Percentiles rank a stretch among this genome's conserved stretches.
Evolutionary conservation across 2,113 vertebrate species (phyloP).

Genomic region (Trinectes maculatus): DNA sequence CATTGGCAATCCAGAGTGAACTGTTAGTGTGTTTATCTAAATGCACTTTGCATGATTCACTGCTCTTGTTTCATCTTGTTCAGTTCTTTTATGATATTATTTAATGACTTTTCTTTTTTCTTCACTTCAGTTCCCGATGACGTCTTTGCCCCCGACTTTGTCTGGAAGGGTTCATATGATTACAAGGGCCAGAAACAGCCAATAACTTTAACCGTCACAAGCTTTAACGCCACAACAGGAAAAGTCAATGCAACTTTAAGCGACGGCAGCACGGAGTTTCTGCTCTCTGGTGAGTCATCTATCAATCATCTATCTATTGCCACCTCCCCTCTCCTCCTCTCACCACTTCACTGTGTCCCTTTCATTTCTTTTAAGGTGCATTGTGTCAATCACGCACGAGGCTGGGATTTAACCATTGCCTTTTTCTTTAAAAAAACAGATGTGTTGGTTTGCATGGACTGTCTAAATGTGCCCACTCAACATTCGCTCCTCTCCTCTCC

Average conservation of each 20-base stretch:
- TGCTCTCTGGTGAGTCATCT: conserved; percentile 90
- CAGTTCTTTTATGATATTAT: neutral
- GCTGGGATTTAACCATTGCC: conserved; percentile 73
- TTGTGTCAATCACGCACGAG: conserved; percentile 74
- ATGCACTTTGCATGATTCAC: no score
- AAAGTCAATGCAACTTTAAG: conserved; percentile 94
- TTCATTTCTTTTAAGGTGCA: conserved; percentile 67
- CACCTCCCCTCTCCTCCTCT: conserved; percentile 44
- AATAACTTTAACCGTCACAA: conserved; percentile 92
- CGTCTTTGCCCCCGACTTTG: conserved; percentile 92
- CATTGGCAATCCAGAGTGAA: neutral
- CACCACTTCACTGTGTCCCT: conserved; percentile 60
- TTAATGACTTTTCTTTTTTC: conserved; percentile 9
- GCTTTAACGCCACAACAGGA: conserved; percentile 91
- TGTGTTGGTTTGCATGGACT: conserved; percentile 54
- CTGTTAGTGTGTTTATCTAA: neutral
- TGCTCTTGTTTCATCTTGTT: neutral
- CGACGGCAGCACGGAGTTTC: conserved; percentile 91
- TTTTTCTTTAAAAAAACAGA: conserved; percentile 44
- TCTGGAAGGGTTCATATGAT: conserved; percentile 98
- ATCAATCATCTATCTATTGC: conserved; percentile 61
- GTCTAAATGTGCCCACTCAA: conserved; percentile 56
- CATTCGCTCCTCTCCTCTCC: neutral
- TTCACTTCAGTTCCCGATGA: conserved; percentile 90
- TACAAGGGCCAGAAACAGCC: conserved; percentile 95